phyloP scores from a whole-genome alignment of 2,888 invertebrate species.

The Sesamia inferens region DNA sequence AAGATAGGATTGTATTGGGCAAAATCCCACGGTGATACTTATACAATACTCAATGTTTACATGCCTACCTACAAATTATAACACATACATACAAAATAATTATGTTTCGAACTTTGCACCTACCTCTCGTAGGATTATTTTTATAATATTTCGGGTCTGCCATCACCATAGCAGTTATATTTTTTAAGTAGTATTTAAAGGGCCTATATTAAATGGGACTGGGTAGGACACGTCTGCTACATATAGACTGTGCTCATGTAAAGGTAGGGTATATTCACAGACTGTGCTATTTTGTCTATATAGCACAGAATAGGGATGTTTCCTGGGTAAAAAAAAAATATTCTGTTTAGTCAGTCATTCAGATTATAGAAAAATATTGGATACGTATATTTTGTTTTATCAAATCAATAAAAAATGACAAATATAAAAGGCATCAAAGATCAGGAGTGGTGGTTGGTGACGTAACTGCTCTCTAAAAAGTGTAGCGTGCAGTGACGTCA shows the following conservation, averaged over 20 bases:
- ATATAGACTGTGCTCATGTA: not conserved
- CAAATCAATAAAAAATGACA: too few species aligned
- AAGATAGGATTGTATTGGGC: conserved; percentile 27
- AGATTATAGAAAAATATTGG: too few species aligned
- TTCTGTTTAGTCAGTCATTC: too few species aligned
- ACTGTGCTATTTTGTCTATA: not conserved
- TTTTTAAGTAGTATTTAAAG: not conserved
- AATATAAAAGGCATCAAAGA: too few species aligned
- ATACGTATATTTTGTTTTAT: too few species aligned
- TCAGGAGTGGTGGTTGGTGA: too few species aligned
- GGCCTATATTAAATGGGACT: not conserved
- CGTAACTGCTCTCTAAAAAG: too few species aligned
- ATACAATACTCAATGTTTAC: conserved; percentile 19
- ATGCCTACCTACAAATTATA: conserved; percentile 16
- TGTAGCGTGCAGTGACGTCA: too few species aligned
- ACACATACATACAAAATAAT: not conserved
- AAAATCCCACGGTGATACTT: conserved; percentile 20
- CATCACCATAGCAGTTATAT: not conserved
- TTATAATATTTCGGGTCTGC: not conserved
- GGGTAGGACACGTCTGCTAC: not conserved
- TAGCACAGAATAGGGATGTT: too few species aligned
- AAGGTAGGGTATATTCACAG: too few species aligned
- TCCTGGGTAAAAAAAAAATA: too few species aligned
- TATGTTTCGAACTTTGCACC: conserved; percentile 5
- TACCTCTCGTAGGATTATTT: not conserved